Evolutionary conservation across 2,113 vertebrate species (phyloP), one percentile per base, ranked within the genome.

Genomic region (Ctenodactylus gundi): DNA sequence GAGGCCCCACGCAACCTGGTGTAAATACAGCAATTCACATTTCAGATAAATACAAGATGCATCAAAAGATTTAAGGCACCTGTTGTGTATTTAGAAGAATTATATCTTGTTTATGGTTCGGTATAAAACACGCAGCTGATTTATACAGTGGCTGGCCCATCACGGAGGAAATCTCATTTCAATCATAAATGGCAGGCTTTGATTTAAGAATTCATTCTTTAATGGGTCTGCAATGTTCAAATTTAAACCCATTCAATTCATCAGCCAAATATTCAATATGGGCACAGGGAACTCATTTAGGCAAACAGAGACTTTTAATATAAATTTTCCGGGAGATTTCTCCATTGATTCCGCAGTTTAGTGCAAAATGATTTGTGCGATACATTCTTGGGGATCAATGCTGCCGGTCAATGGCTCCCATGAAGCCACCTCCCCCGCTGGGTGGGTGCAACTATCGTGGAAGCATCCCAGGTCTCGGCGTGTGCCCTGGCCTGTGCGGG

Each of bases 301-400:
- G 98, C 98, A 98, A 99, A 99, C 99, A 98, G 98, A 95, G 97
- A 98, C 98, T 99, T 99, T 99, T 99, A 99, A 99, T 99, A 99
- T 99, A 99, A 99, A 99, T 99, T 99, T 99, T 99, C 99, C 99
- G 97, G 99, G 98, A 99, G 99, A 99, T 99, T 99, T 99, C 99
- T 99, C 98, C 99, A 99, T 99, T 93, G 99, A 99, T 99, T 99
- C 98, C 97, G 98, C 98, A 99, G 98, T 99, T 99, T 99, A 99
- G 98, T 99, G 99, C 98, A 98, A 98, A 99, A 99, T 99, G 99
- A 99, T 99, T 99, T 99, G 99, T 99, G 99, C 98, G 99, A 99
- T 99, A 99, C 99, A 99, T 99, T 99, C 99, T 98, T 97, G 75
- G 97, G 97, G 99, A 99, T 99, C 99, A 99, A 99, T 99, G 99